phyloP scores from a whole-genome alignment of 2,888 invertebrate genomes.

The Tenodera sinensis region DNA sequence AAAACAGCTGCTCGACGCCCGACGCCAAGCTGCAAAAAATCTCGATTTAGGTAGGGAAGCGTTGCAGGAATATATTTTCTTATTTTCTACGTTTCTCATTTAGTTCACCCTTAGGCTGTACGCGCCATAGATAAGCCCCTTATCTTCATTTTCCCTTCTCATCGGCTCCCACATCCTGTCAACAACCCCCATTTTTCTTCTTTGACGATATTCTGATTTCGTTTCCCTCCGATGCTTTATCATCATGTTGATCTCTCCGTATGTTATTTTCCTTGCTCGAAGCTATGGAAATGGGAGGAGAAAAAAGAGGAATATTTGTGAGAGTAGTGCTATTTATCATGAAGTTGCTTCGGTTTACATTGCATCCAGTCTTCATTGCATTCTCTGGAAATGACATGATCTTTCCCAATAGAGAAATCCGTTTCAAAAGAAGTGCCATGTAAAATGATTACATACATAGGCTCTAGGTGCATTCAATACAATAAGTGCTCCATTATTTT shows the following conservation, averaged over 20 bases:
- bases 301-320: too few species aligned
- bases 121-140: not conserved
- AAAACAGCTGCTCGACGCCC: not conserved
- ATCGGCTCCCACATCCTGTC: not conserved
- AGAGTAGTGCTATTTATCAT: too few species aligned
- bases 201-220: not conserved
- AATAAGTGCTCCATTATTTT: too few species aligned
- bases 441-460: too few species aligned
- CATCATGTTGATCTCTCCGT: not conserved
- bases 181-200: not conserved
- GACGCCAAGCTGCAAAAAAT: too few species aligned
- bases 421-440: too few species aligned
- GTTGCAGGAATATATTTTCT: not conserved
- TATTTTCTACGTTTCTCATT: not conserved
- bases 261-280: too few species aligned
- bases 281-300: not conserved
- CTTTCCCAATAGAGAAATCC: too few species aligned
- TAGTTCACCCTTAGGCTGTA: not conserved
- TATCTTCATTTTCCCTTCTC: not conserved
- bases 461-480: too few species aligned
- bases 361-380: too few species aligned
- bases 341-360: too few species aligned
- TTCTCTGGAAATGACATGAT: too few species aligned
- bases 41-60: not conserved
- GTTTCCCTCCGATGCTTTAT: not conserved